Evolutionary conservation across 1,140 invertebrate species (phyloP), one percentile per base, ranked within the genome.

Genomic region (Atta cephalotes): DNA sequence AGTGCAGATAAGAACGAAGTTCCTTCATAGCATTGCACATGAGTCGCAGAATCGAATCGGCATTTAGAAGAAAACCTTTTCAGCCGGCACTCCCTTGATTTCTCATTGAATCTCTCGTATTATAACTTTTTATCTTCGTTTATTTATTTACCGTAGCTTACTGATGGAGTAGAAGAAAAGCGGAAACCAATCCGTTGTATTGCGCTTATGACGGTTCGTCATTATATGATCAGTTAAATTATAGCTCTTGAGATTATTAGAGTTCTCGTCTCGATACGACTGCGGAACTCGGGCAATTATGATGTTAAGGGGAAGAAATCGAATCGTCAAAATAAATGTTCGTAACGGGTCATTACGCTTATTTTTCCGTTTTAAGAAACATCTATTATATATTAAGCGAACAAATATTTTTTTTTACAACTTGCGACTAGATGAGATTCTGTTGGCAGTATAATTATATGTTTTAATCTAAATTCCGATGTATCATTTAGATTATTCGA

Each of bases 51-150:
- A 85, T 76, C 35, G 60, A 81, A 66, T 51, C 91, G 91, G 68
- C 91, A 91, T 91, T 91, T 91, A 91, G 84, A 78, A 74, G 90
- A 80, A 86, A 87, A 91, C 91, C 90, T 91, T 91, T 91, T 70
- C 86, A 88, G 58, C 70, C 21, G 91, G 84, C 91, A 87, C 91
- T 91, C 91, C 91, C 86, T 88, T 51, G 39, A 28, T 25, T 58
- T 72, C 45, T 45, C 12, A 21, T 58, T 39, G 60, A 51, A 58
- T 25, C 4, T 71, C 56, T 78, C 84, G 51, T 82, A 89, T 87
- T 51, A 21, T 16, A 51, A 82, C 65, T 31, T 45, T 45, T 81
- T 58, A 71, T 63, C 21, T 66, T 72, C n/a, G 18, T 58, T 39
- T 31, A 28, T 1, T 18, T 53, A 53, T 0, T 7, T 18, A 16